Evolutionary conservation across 1,140 invertebrate species (phyloP).

Genomic region (Bombus breviceps): DNA sequence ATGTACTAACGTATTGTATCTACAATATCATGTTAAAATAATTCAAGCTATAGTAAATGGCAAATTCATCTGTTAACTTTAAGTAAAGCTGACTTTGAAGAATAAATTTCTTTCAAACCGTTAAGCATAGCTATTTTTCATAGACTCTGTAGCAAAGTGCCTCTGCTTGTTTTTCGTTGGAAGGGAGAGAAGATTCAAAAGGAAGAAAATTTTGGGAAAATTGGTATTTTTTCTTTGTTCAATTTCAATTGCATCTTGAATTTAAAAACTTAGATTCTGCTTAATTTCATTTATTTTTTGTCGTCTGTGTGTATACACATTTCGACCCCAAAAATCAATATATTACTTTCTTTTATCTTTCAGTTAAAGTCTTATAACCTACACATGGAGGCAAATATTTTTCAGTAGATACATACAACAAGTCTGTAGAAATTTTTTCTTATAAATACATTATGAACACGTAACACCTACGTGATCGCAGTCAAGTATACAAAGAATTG

Average conservation of each 20-base stretch:
- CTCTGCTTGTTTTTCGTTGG: background rate
- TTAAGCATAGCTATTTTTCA: background rate
- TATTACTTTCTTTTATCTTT: slow-evolving; percentile 43
- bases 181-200: background rate
- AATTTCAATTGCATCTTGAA: background rate
- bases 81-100: background rate
- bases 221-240: background rate
- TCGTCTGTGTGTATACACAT: slow-evolving; percentile 15
- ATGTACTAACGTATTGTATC: background rate
- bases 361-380: slow-evolving; percentile 29
- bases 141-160: background rate
- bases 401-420: slow-evolving; percentile 42
- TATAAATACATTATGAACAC: slow-evolving; percentile 26
- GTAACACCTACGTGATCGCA: slow-evolving; percentile 8
- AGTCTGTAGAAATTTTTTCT: slow-evolving; percentile 41
- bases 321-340: slow-evolving; percentile 38
- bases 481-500: slow-evolving; percentile 29
- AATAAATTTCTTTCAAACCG: slow-evolving; percentile 39
- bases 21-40: background rate
- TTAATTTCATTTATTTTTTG: slow-evolving; percentile 43
- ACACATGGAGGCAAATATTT: slow-evolving; percentile 34
- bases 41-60: background rate
- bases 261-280: background rate
- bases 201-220: too few species aligned
- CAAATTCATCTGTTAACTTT: background rate